A percentile compares a stretch with the other conserved stretches of the same genome.
Evolutionary conservation across 2,113 vertebrate genomes (phyloP).

Genomic region (Crocuta crocuta): DNA sequence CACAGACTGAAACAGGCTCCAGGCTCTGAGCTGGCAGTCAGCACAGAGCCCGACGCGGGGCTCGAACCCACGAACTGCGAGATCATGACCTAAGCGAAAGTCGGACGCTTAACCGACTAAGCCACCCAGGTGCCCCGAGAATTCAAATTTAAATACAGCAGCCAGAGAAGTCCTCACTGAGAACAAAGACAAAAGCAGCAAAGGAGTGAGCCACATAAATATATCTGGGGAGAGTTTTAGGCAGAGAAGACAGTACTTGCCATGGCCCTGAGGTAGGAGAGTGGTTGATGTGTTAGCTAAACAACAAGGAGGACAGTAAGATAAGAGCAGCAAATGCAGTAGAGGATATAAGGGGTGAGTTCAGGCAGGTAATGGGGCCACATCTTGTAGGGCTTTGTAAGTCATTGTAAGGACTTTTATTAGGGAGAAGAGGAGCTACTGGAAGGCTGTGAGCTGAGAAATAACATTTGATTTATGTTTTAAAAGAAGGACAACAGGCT

Average conservation of each 20-base stretch:
- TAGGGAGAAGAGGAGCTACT: background rate
- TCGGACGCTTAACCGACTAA: too few species aligned
- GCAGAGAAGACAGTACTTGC: background rate
- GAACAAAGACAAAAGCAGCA: background rate
- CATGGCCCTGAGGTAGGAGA: background rate
- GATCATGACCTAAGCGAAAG: too few species aligned
- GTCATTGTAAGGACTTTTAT: background rate
- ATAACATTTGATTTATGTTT: background rate
- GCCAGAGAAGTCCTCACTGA: background rate
- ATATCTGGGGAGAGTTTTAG: background rate
- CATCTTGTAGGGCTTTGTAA: background rate
- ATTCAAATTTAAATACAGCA: slow-evolving; percentile 26
- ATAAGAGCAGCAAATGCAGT: background rate
- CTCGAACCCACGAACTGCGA: too few species aligned
- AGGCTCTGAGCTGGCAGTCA: too few species aligned
- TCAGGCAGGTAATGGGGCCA: background rate
- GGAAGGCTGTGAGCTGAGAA: background rate
- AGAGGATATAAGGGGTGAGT: background rate
- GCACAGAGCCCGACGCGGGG: too few species aligned
- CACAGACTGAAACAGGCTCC: too few species aligned
- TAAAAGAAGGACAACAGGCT: background rate
- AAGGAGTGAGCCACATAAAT: background rate
- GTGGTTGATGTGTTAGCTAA: background rate
- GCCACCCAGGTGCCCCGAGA: too few species aligned
- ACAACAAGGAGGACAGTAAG: background rate